A percentile compares a stretch with the other conserved stretches of the same genome.
Evolutionary conservation across 2,797 vertebrate species (phyloP).

Genomic region (Gila robusta): DNA sequence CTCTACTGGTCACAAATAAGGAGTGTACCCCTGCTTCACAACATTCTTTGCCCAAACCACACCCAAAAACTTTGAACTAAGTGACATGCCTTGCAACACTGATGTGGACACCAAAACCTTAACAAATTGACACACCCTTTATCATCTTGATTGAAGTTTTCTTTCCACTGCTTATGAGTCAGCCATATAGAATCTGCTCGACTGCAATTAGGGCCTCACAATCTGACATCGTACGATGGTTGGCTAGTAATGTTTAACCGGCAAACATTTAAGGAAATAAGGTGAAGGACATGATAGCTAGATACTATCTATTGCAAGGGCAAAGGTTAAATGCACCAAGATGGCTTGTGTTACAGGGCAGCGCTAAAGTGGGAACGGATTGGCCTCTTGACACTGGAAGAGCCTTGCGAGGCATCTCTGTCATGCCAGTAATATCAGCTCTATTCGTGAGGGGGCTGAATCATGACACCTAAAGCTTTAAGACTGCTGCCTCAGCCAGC

Average conservation of each 20-base stretch:
- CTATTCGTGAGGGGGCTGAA: slow-evolving; percentile 47
- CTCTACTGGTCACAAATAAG: slow-evolving; percentile 18
- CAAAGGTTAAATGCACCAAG: slow-evolving; percentile 27
- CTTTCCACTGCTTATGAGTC: neutral
- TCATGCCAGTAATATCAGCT: slow-evolving; percentile 52
- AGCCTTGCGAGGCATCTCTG: slow-evolving; percentile 26
- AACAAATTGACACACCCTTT: slow-evolving; percentile 40
- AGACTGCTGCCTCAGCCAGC: slow-evolving; percentile 59
- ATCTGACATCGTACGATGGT: neutral
- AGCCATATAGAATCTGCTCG: neutral
- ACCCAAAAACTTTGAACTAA: slow-evolving; percentile 27
- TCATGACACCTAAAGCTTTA: slow-evolving; percentile 57
- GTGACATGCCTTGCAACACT: slow-evolving; percentile 45
- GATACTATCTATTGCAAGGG: slow-evolving; percentile 16
- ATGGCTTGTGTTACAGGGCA: slow-evolving; percentile 27
- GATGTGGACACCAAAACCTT: slow-evolving; percentile 28
- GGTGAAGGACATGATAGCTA: slow-evolving; percentile 4
- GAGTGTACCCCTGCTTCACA: slow-evolving; percentile 33
- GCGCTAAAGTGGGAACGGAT: slow-evolving; percentile 18
- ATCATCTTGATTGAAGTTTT: neutral
- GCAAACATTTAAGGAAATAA: slow-evolving; percentile 30
- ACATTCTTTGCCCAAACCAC: slow-evolving; percentile 56
- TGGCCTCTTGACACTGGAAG: slow-evolving; percentile 37
- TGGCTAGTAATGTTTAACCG: neutral
- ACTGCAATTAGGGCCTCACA: neutral